These are phyloP conservation scores for Danio albolineatus DNA, from an alignment of 2,797 vertebrate species.

Conservation along the genomic window DNA sequence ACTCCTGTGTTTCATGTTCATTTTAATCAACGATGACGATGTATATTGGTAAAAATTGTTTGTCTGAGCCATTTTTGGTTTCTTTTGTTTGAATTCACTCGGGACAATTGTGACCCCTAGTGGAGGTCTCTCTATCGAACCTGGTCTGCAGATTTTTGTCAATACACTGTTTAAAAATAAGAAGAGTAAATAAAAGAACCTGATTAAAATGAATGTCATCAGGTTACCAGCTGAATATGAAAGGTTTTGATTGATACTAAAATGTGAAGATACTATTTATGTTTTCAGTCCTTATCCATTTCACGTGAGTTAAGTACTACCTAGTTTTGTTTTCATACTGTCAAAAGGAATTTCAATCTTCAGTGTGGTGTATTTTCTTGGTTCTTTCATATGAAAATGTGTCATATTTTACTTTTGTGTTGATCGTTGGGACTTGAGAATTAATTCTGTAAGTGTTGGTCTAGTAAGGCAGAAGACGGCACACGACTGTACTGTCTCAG, in stretches of 20 bases:
- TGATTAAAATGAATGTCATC: slow-evolving; percentile 63
- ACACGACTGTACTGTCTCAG: slow-evolving; percentile 52
- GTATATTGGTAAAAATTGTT: slow-evolving; percentile 50
- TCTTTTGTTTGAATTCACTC: slow-evolving; percentile 50
- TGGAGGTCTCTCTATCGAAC: slow-evolving; percentile 51
- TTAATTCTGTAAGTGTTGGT: slow-evolving; percentile 64
- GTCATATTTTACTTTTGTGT: slow-evolving; percentile 68
- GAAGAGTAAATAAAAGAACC: slow-evolving; percentile 59
- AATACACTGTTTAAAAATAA: slow-evolving; percentile 64
- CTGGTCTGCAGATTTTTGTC: slow-evolving; percentile 49
- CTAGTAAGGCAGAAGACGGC: slow-evolving; percentile 50
- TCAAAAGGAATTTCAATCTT: slow-evolving; percentile 74
- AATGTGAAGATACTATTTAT: slow-evolving; percentile 82
- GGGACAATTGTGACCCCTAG: slow-evolving; percentile 44
- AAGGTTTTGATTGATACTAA: slow-evolving; percentile 72
- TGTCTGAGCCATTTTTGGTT: slow-evolving; percentile 63
- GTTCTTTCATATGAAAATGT: slow-evolving; percentile 74
- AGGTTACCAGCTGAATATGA: slow-evolving; percentile 77
- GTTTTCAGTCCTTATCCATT: slow-evolving; percentile 78
- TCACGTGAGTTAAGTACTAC: slow-evolving; percentile 82
- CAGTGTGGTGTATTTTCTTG: slow-evolving; percentile 73
- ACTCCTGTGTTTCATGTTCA: slow-evolving; percentile 59
- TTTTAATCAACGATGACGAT: slow-evolving; percentile 52
- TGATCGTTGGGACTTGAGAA: slow-evolving; percentile 70
- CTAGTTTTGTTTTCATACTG: slow-evolving; percentile 80